Conservation (phyloP, 2,888 invertebrate genomes). For the Amphipyra berbera region DNA sequence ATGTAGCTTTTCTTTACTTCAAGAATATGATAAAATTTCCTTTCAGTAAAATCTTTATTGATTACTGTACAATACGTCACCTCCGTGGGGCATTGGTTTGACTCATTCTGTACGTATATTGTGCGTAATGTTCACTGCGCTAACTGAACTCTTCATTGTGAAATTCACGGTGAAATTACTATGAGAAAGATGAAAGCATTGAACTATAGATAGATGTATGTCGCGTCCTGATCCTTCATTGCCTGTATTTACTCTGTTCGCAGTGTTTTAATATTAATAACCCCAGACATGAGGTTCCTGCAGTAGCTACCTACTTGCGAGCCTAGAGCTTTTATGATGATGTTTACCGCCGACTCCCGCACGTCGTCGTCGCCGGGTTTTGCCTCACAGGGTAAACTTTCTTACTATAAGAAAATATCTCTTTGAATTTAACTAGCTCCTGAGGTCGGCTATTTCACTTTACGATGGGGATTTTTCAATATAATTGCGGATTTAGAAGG, state of each 20-base stretch:
- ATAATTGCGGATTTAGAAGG: constrained; percentile 40
- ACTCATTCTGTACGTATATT: too few relatives aligned
- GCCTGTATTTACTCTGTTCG: constrained; percentile 77
- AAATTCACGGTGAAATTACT: too few relatives aligned
- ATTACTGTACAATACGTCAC: too few relatives aligned
- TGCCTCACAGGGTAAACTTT: constrained; percentile 72
- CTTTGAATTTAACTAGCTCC: constrained; percentile 53
- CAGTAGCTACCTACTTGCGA: constrained; percentile 68
- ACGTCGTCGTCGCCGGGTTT: constrained; percentile 61
- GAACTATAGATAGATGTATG: too few relatives aligned
- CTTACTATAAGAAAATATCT: constrained; percentile 51
- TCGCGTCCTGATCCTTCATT: constrained; percentile 67
- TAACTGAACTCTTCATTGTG: too few relatives aligned
- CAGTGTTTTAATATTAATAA: constrained; percentile 86
- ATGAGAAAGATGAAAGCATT: constrained; percentile 59
- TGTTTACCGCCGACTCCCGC: constrained; percentile 80
- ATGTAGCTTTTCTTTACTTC: too few relatives aligned
- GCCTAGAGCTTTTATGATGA: constrained; percentile 80
- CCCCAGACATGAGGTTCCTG: constrained; percentile 80
- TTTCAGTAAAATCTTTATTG: too few relatives aligned
- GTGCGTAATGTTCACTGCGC: too few relatives aligned
- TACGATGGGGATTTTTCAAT: constrained; percentile 36
- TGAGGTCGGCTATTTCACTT: constrained; percentile 43
- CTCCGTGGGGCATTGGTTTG: too few relatives aligned
- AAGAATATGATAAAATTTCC: too few relatives aligned